Base-by-base conservation (phyloP, 1,140 invertebrate genomes). In the Sminthurides bifidus region DNA sequence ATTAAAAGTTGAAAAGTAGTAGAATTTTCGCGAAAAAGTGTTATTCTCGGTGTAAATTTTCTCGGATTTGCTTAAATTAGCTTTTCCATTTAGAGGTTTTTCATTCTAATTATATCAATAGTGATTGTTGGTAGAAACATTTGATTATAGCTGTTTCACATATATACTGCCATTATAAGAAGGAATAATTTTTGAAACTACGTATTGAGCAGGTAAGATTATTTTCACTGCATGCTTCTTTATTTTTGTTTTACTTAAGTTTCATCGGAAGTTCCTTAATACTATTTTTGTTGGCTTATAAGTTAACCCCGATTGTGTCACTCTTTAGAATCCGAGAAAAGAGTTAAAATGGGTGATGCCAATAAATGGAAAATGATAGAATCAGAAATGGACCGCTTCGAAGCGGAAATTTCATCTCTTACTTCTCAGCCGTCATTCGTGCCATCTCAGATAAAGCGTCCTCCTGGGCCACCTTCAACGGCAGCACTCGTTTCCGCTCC, bases 311-410 rank as follows among this genome's bases (percentile, higher is more conserved):
- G 17, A 19, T 43, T 10, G 8, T 8, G 8, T 8, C 19, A n/a
- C 40, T 43, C 21, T n/a, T 14, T 19, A 10, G 19, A 43, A 43
- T 43, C 17, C 8, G 5, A 43, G 19, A 10, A 43, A 43, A 43
- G 6, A 43, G 19, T 35, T 8, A 43, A 5, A 43, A n/a, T 19
- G 17, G 49, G 45, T 15, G 21, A 41, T 5, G 53, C 50, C 15
- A 50, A 61, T 35, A 56, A 62, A 35, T 54, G 56, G 49, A 45
- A 56, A 38, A 33, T 30, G 5, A 64, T 60, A 5, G 58, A 64
- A 49, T 58, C 56, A 14, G 62, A 64, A 43, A 60, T 64, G 61
- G 55, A 64, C 29, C 46, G 62, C n/a, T 64, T 64, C 43, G 61
- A 64, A 26, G 55, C 54, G 6, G 61, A 64, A 51, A 64, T 64